phyloP scores from a whole-genome alignment of 2,797 vertebrate genomes.

The Poecilia wingei region DNA sequence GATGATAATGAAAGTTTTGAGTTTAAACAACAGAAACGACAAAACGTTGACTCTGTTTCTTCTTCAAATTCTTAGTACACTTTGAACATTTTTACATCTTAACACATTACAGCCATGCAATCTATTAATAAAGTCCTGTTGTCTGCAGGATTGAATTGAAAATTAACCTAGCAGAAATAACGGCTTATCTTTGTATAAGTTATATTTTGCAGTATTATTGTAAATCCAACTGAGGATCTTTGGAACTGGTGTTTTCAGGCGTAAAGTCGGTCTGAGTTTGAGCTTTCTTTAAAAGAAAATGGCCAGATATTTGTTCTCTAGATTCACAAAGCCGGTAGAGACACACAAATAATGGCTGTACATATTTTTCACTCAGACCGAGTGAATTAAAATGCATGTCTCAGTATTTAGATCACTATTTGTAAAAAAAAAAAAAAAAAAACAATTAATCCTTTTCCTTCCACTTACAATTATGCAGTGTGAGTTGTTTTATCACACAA shows the following conservation, averaged over 20 bases:
- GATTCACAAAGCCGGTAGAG: neutral
- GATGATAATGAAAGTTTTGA: neutral
- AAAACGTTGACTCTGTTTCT: neutral
- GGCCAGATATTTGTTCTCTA: neutral
- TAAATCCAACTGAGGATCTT: neutral
- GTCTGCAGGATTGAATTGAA: neutral
- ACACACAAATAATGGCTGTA: neutral
- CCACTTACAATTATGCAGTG: neutral
- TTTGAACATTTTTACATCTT: neutral
- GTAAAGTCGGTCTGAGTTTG: neutral
- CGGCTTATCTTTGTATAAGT: neutral
- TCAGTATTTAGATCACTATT: neutral
- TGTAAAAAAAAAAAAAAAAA: no score
- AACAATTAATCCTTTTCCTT: neutral
- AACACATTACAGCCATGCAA: neutral
- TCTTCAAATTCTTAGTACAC: neutral
- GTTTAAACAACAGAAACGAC: neutral
- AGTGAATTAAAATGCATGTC: neutral
- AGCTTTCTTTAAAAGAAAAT: neutral
- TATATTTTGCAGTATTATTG: neutral
- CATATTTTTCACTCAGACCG: neutral
- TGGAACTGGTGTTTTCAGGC: neutral
- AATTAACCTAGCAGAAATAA: neutral
- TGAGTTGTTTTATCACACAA: neutral
- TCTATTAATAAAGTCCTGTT: neutral